A percentile compares a stretch with the other conserved stretches of the same genome.
phyloP scores from a whole-genome alignment of 2,797 vertebrate species.

The Pteronotus mesoamericanus region DNA sequence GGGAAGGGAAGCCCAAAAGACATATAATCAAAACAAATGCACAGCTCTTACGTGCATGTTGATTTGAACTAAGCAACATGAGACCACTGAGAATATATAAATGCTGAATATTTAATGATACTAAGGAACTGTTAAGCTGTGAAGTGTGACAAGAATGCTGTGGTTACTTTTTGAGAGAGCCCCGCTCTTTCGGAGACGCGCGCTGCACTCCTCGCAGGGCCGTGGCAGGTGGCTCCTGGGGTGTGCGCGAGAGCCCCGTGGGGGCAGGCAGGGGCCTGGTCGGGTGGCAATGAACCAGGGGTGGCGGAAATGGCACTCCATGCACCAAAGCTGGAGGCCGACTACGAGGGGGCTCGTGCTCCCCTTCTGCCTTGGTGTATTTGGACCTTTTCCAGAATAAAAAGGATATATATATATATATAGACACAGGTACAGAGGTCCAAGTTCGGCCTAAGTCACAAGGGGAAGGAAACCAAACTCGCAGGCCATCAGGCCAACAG shows the following conservation, averaged over 20 bases:
- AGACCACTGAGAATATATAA: background rate
- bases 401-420: background rate
- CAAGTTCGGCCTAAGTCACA: background rate
- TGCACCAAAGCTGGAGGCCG: background rate
- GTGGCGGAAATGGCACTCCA: rapidly evolving
- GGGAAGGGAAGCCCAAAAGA: background rate
- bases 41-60: background rate
- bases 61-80: background rate
- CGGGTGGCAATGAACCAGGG: background rate
- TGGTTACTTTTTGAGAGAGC: background rate
- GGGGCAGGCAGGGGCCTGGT: background rate
- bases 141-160: background rate
- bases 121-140: background rate
- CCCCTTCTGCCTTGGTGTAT: background rate
- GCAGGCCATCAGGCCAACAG: background rate
- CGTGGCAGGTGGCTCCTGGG: background rate
- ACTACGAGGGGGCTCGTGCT: background rate
- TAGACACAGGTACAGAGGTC: background rate
- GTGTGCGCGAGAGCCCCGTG: background rate
- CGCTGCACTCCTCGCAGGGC: background rate
- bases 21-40: background rate
- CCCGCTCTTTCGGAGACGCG: background rate
- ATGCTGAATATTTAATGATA: background rate
- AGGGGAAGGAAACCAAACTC: background rate
- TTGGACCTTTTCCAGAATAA: background rate